Base-by-base conservation (phyloP, 2,113 vertebrate species). In the Pseudorasbora parva region DNA sequence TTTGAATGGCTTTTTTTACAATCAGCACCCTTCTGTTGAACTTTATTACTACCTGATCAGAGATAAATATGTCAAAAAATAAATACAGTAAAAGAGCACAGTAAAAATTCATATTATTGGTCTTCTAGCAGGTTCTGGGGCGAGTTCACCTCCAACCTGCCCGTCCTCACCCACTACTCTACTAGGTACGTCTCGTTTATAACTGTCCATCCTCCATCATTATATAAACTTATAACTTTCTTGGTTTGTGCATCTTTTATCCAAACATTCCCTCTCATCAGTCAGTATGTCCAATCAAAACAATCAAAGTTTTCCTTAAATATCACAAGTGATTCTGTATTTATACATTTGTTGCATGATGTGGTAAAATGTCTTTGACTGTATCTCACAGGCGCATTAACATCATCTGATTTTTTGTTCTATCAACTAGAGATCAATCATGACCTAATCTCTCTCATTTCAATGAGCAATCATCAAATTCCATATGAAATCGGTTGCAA, bases 141-240 rank as follows among this genome's bases (percentile, higher is more conserved):
- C 98, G 51, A 99, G 98, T 91, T 99, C 98, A 23, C 97, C 98
- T 68, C 95, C 96, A 64, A 98, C 97, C 6, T 98, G 97, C 27
- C 98, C 98, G 0, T 99, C 98, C 8, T 99, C 97, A 21, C 98
- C 98, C 15, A 97, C 96, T 25, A 97, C 97, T 0, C 96, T 96
- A 5, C 94, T 95, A 96, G 98, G 98, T 99, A 92, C 30, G 94
- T 92, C 75, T 17, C 68, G 21, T 19, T 12, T 81, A 30, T 2
- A 49, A 47, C 60, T 43, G 4, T 60, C 6, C 27, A 33, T 56
- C 27, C 9, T 45, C n/a, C 37, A 15, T 59, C 51, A 56, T 30
- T 30, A 30, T 25, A 11, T 45, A n/a, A 72, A 8, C 12, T 8
- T 57, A n/a, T n/a, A n/a, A n/a, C n/a, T 77, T 23, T 59, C 5